Evolutionary conservation across 2,113 vertebrate species (phyloP).

Genomic region (Macheiramphus alcinus): DNA sequence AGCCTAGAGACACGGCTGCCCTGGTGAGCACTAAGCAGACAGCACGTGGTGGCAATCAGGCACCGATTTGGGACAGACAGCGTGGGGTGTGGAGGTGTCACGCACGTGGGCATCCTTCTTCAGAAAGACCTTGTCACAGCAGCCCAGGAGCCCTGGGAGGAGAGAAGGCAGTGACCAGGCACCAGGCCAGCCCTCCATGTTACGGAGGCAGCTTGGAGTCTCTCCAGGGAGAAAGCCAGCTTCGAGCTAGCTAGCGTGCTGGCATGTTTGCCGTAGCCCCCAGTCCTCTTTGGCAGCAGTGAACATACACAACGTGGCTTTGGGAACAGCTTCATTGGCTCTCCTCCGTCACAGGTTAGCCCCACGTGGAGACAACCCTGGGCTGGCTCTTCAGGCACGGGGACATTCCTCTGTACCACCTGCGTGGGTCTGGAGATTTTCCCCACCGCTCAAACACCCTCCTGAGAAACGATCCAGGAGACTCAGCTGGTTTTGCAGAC

Average conservation of each 20-base stretch:
- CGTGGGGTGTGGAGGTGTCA: fast-evolving
- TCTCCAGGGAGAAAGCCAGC: background rate
- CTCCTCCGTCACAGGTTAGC: background rate
- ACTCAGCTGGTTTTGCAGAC: background rate
- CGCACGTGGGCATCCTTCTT: background rate
- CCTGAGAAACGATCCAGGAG: background rate
- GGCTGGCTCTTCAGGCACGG: background rate
- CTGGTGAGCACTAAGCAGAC: background rate
- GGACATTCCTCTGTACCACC: background rate
- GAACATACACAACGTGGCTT: background rate
- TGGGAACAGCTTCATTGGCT: background rate
- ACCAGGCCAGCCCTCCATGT: background rate
- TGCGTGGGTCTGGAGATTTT: background rate
- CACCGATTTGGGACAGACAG: background rate
- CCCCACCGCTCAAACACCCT: background rate
- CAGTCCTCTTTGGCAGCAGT: background rate
- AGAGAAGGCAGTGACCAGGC: background rate
- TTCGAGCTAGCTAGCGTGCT: background rate
- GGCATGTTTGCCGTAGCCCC: background rate
- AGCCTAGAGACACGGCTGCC: background rate
- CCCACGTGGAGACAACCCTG: fast-evolving
- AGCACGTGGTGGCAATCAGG: fast-evolving
- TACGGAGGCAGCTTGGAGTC: background rate
- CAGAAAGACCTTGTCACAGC: background rate
- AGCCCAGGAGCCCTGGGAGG: background rate